Evolutionary conservation across 1,140 invertebrate genomes (phyloP).

Genomic region (Ceratosolen solmsi): DNA sequence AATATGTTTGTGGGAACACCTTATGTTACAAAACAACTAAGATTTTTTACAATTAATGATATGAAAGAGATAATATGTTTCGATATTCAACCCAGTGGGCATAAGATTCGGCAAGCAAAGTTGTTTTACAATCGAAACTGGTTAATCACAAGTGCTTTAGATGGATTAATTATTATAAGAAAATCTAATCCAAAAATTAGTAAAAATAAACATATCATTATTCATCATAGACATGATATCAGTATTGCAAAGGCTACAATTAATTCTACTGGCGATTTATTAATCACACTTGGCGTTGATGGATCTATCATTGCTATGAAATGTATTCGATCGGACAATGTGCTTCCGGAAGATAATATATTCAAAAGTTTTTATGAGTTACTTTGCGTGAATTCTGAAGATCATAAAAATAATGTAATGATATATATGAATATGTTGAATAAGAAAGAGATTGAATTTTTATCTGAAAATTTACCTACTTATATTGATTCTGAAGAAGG

Average conservation of each 20-base stretch:
- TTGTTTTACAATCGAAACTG: slow-evolving; percentile 58
- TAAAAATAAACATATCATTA: slow-evolving; percentile 42
- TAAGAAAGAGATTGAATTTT: slow-evolving; percentile 10
- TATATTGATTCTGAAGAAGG: neutral
- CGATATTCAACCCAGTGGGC: slow-evolving; percentile 48
- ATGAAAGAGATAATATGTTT: slow-evolving; percentile 46
- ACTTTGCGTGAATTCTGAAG: neutral
- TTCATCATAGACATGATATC: slow-evolving; percentile 62
- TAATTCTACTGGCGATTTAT: slow-evolving; percentile 51
- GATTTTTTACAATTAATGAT: slow-evolving; percentile 53
- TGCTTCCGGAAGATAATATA: neutral
- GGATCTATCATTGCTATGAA: slow-evolving; percentile 61
- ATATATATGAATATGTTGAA: neutral
- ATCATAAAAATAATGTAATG: neutral
- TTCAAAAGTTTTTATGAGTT: neutral
- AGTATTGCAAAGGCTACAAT: slow-evolving; percentile 60
- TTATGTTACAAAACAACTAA: slow-evolving; percentile 58
- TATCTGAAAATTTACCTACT: neutral
- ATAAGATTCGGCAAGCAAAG: slow-evolving; percentile 58
- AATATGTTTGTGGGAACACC: slow-evolving; percentile 57
- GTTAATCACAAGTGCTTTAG: slow-evolving; percentile 58
- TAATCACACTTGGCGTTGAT: slow-evolving; percentile 61
- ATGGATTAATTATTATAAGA: slow-evolving; percentile 60
- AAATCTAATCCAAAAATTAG: slow-evolving; percentile 25
- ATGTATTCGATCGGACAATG: neutral